Base-by-base conservation (phyloP, 2,888 invertebrate genomes). In the Campaea margaritaria region DNA sequence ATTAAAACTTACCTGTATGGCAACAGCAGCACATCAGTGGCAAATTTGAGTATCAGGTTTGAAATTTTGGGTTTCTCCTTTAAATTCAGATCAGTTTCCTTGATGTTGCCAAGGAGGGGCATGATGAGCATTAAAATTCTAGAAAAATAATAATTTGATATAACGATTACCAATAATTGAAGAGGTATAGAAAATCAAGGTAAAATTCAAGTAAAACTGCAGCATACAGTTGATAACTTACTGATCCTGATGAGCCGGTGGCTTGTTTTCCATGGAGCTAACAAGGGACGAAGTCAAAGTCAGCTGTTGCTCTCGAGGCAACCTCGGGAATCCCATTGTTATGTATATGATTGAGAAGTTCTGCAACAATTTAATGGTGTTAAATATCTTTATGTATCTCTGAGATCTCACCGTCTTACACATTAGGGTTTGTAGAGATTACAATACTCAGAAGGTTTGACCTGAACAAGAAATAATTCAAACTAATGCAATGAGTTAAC, bases 341-440 rank as follows among this genome's bases (percentile, higher is more conserved):
- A 99, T 96, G 82, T 98, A 99, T 74, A 99, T 97, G 57, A 98
- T 97, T 11, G 97, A 95, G 81, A 99, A 98, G 86, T 99, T 99
- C 96, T 98, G 92, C 15, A 94, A 93, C 13, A 53, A 52, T 58
- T 31, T 9, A 9, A 31, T 31, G 10, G 10, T 31, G 31, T n/a
- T n/a, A n/a, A n/a, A n/a, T n/a, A n/a, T n/a, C n/a, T n/a, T n/a
- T n/a, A n/a, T n/a, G n/a, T n/a, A n/a, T n/a, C n/a, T n/a, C n/a
- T n/a, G n/a, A n/a, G n/a, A n/a, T n/a, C n/a, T n/a, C n/a, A n/a
- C n/a, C n/a, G n/a, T n/a, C n/a, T n/a, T n/a, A n/a, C n/a, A n/a
- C n/a, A n/a, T n/a, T n/a, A n/a, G n/a, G n/a, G n/a, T n/a, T n/a
- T n/a, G n/a, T n/a, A n/a, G n/a, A n/a, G n/a, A n/a, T n/a, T n/a